Conservation (phyloP, 2,888 invertebrate species). For the Cartodere bifasciata region DNA sequence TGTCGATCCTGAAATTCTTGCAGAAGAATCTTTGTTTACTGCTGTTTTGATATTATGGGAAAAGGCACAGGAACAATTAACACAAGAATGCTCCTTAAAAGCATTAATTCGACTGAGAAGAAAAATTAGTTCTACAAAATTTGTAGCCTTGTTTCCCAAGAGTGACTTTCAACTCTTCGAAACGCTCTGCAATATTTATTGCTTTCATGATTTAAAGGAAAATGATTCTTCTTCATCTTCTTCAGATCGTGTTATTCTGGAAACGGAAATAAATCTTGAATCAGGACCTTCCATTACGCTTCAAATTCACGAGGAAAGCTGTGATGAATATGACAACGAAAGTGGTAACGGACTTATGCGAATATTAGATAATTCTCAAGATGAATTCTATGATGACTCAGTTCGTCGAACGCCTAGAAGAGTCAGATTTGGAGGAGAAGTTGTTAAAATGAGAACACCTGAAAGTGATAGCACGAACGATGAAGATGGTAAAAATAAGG, state of each 20-base stretch:
- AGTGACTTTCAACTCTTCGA: slow-evolving; percentile 40
- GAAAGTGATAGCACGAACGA: slow-evolving; percentile 62
- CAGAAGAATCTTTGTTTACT: slow-evolving; percentile 12
- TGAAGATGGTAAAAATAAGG: slow-evolving; percentile 32
- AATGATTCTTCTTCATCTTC: slow-evolving; percentile 1
- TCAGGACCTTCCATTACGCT: slow-evolving; percentile 71
- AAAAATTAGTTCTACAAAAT: slow-evolving; percentile 51
- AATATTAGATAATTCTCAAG: slow-evolving; percentile 45
- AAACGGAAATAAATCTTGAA: slow-evolving; percentile 72
- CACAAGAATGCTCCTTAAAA: slow-evolving; percentile 52
- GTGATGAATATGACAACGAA: slow-evolving; percentile 19
- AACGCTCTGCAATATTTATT: slow-evolving; percentile 47
- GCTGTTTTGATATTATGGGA: slow-evolving; percentile 11
- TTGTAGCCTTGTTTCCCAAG: slow-evolving; percentile 38
- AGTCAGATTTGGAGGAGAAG: slow-evolving; percentile 78
- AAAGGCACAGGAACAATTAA: slow-evolving; percentile 15
- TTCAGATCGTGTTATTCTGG: slow-evolving; percentile 59
- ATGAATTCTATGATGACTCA: slow-evolving; percentile 39
- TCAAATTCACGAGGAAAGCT: slow-evolving; percentile 63
- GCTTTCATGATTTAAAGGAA: slow-evolving; percentile 24
- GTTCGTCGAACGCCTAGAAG: slow-evolving; percentile 50
- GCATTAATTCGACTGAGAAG: slow-evolving; percentile 59
- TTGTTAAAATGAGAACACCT: slow-evolving; percentile 73
- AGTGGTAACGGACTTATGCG: slow-evolving; percentile 39
- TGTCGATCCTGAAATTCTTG: slow-evolving; percentile 27